Percentiles rank a stretch among this genome's conserved stretches.
These are phyloP conservation scores for Porites divaricata DNA, from an alignment of 92 coral and sea anemone species.

Conservation along the genomic window DNA sequence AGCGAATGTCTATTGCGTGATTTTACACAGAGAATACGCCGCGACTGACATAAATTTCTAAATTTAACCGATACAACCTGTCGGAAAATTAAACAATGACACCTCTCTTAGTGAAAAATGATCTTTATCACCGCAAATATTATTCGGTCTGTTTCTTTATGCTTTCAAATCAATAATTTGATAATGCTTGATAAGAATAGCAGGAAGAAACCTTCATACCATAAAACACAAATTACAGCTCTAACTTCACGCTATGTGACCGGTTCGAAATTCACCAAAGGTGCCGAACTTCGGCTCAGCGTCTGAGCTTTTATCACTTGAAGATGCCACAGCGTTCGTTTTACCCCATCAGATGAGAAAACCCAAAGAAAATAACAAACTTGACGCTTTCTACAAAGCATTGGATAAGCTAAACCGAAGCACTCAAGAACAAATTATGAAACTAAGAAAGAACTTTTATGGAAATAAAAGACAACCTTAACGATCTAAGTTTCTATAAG, in stretches of 20 bases:
- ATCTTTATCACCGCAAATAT: constrained; percentile 4
- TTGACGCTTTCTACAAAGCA: not conserved
- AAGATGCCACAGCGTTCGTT: not conserved
- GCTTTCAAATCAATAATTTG: not conserved
- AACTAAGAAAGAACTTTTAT: not conserved
- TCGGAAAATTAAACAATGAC: constrained; percentile 10
- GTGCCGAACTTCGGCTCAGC: not conserved
- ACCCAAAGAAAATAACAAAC: not conserved
- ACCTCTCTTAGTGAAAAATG: constrained; percentile 6
- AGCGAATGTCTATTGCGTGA: constrained; percentile 7
- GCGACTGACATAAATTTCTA: constrained; percentile 33
- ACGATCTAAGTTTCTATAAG: not conserved
- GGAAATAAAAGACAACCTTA: not conserved
- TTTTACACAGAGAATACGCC: not conserved
- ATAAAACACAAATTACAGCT: not conserved
- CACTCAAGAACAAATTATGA: not conserved
- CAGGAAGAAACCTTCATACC: not conserved
- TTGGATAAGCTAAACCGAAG: not conserved
- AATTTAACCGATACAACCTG: constrained; percentile 26
- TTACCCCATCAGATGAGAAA: not conserved
- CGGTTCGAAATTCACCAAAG: not conserved
- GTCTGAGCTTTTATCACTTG: not conserved
- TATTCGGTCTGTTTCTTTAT: constrained; percentile 8
- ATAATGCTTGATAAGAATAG: not conserved
- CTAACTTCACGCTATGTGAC: not conserved